Evolutionary conservation across 2,113 vertebrate species (phyloP).

Genomic region (Motacilla tschutschensis): DNA sequence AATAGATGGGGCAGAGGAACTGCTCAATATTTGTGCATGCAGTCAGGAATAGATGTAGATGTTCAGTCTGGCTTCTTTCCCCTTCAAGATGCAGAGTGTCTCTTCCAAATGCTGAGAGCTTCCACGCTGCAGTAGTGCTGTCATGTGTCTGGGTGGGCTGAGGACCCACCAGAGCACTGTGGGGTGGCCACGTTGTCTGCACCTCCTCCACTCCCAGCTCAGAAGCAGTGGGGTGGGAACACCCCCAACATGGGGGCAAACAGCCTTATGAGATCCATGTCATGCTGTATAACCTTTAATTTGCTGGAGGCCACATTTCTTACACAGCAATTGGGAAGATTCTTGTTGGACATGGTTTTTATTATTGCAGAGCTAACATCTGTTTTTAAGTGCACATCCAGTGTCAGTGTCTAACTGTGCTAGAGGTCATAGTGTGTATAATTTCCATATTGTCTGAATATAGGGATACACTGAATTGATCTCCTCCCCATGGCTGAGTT

Average conservation of each 20-base stretch:
- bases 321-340: neutral
- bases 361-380: constrained; percentile 14
- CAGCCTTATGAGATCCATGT: neutral
- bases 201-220: neutral
- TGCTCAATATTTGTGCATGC: fast-evolving
- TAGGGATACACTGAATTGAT: neutral
- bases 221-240: neutral
- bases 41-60: neutral
- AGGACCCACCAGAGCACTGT: neutral
- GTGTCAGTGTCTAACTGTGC: neutral
- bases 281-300: neutral
- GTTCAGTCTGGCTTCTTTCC: neutral
- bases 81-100: neutral
- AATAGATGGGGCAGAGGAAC: neutral
- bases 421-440: neutral
- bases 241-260: neutral
- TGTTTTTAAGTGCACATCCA: constrained; percentile 2
- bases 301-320: neutral
- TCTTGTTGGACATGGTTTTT: neutral
- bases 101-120: neutral
- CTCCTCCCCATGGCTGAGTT: neutral
- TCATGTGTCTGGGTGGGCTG: neutral
- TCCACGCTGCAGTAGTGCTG: neutral
- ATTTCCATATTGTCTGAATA: neutral
- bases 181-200: neutral